Base-by-base conservation (phyloP, 2,797 vertebrate genomes). In the Chloroceryle amazona region DNA sequence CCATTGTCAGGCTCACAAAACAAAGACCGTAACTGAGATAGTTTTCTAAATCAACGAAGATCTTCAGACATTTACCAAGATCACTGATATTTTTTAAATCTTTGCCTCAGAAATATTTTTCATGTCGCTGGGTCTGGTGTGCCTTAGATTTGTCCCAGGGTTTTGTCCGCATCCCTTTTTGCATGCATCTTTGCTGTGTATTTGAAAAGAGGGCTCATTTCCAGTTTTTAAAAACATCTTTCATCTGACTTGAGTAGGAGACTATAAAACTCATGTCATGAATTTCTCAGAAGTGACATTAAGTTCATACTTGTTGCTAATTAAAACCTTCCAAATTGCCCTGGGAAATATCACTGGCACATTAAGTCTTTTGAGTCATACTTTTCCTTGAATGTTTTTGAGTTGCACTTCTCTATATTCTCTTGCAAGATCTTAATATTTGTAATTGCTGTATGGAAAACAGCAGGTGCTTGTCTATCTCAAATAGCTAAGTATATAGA, bases 271-370 rank as follows among this genome's bases (percentile, higher is more conserved):
- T 88, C 73, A 41, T 58, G 55, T 62, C 65, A 83, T 68, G 81
- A 84, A 80, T 92, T 94, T 94, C 76, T 95, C 54, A 63, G 47
- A 96, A 97, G 70, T 95, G 52, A 78, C 88, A 89, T 95, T 92
- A 97, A 97, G 82, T 96, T 96, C 84, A 86, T 87, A 93, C 63
- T 97, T 94, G 89, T 68, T 96, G 91, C 80, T 98, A 98, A 98
- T 98, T 98, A 97, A 97, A 97, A 96, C 68, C 96, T 97, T 96
- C 90, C 92, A 84, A 90, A 96, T 95, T 95, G 95, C 71, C 67
- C 79, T 93, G 86, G 92, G 93, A 97, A 92, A 96, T 95, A 97
- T 91, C 93, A 93, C 37, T 47, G 83, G 57, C 73, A 71, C 44
- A 76, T 91, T 96, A 97, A 96, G 86, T 89, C 85, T 97, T 98